Conservation (phyloP, 2,888 invertebrate genomes). For the Pseudococcus jackbeardsleyi region DNA sequence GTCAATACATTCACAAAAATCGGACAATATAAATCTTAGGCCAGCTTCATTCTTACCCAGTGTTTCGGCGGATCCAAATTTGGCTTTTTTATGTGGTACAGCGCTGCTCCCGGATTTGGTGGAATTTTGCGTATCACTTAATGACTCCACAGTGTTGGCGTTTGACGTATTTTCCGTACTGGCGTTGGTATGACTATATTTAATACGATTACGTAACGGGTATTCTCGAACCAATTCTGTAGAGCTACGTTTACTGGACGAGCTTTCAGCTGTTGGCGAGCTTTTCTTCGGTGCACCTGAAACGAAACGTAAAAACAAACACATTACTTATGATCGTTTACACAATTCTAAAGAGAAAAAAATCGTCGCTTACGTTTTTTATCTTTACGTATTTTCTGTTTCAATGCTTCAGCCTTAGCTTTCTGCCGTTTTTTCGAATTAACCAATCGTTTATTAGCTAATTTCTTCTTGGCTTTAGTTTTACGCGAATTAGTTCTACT, state of each 20-base stretch:
- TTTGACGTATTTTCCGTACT: conserved; percentile 60
- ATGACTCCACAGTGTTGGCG: conserved; percentile 55
- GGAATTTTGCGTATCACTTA: conserved; percentile 57
- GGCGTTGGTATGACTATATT: conserved; percentile 41
- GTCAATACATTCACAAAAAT: too few relatives aligned
- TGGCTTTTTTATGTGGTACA: conserved; percentile 66
- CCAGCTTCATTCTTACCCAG: conserved; percentile 65
- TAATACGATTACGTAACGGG: conserved; percentile 65
- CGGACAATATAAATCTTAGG: too few relatives aligned
- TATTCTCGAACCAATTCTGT: conserved; percentile 60
- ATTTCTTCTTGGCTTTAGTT: conserved; percentile 30
- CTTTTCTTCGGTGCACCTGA: conserved; percentile 11
- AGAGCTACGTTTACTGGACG: conserved; percentile 21
- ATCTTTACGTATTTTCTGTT: conserved; percentile 25
- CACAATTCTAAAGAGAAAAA: not conserved
- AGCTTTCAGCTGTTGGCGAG: conserved; percentile 15
- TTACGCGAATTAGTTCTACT: conserved; percentile 37
- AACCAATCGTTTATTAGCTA: conserved; percentile 22
- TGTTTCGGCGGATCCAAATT: conserved; percentile 66
- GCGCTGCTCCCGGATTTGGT: conserved; percentile 65
- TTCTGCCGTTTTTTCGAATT: conserved; percentile 31
- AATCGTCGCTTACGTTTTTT: conserved; percentile 11
- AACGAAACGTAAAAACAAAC: not conserved
- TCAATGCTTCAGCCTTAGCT: not conserved
- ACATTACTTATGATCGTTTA: not conserved